Evolutionary conservation across 2,797 vertebrate genomes (phyloP).

Genomic region (Poeciliopsis infans): DNA sequence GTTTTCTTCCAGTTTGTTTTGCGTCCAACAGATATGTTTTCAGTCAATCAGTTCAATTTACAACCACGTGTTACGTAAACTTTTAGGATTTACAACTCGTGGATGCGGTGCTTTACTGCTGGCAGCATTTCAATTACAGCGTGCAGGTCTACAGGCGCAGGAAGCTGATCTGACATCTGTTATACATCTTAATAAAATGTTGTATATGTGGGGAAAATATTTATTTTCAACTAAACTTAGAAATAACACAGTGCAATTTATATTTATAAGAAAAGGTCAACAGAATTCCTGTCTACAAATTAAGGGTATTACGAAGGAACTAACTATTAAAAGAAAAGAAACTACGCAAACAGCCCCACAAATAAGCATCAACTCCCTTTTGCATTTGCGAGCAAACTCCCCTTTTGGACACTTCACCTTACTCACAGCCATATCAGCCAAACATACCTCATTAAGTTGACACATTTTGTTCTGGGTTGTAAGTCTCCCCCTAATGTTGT

Average conservation of each 20-base stretch:
- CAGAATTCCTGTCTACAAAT: neutral
- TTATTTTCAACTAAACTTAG: neutral
- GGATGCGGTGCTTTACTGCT: neutral
- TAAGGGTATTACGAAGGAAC: neutral
- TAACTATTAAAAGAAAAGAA: slow-evolving; percentile 10
- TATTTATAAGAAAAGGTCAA: neutral
- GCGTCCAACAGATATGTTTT: neutral
- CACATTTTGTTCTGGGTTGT: slow-evolving; percentile 42
- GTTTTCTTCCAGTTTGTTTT: neutral
- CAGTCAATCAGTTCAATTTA: neutral
- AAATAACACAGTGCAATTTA: neutral
- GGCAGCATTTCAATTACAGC: neutral
- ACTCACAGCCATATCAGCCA: slow-evolving; percentile 29
- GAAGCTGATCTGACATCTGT: slow-evolving; percentile 3
- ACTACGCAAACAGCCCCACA: neutral
- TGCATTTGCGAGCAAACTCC: slow-evolving; percentile 6
- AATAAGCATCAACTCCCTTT: slow-evolving; percentile 10
- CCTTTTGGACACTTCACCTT: slow-evolving; percentile 14
- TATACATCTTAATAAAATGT: neutral
- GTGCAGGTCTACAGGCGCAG: slow-evolving; percentile 1
- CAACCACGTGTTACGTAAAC: neutral
- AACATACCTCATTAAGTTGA: slow-evolving; percentile 53
- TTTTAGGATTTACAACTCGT: neutral
- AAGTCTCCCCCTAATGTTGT: slow-evolving; percentile 33
- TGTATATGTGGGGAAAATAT: too few relatives aligned